Conservation (phyloP, 1,140 invertebrate genomes). For the Rhyzopertha dominica region DNA sequence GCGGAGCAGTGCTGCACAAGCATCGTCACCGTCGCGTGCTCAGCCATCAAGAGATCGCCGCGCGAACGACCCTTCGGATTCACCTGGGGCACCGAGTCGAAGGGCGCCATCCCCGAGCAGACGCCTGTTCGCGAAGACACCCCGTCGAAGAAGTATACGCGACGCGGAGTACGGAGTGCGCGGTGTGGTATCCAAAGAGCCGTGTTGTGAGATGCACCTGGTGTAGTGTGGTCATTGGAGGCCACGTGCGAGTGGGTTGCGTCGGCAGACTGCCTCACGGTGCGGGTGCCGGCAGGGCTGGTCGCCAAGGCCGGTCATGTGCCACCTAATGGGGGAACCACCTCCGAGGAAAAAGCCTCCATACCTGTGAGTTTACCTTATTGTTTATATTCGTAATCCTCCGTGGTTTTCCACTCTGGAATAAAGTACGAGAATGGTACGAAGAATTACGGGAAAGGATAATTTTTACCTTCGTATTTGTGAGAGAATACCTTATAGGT, state of each 20-base stretch:
- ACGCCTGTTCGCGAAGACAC: slow-evolving; percentile 2
- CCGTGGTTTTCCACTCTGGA: no score
- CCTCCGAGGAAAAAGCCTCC: slow-evolving; percentile 46
- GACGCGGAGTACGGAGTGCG: slow-evolving; percentile 13
- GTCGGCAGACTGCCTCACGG: slow-evolving; percentile 41
- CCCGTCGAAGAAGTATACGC: not conserved
- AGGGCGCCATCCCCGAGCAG: not conserved
- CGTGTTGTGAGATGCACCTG: slow-evolving; percentile 27
- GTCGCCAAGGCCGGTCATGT: slow-evolving; percentile 46
- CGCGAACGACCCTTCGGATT: slow-evolving; percentile 20
- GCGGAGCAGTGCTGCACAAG: slow-evolving; percentile 43
- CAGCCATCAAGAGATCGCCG: slow-evolving; percentile 32
- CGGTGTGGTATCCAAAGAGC: slow-evolving; percentile 16
- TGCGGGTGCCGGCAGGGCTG: slow-evolving; percentile 45
- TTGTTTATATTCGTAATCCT: no score
- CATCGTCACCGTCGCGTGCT: slow-evolving; percentile 42
- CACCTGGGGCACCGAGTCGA: not conserved
- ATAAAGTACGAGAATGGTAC: no score
- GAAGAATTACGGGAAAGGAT: no score
- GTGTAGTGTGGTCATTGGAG: slow-evolving; percentile 25
- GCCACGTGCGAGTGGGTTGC: slow-evolving; percentile 40
- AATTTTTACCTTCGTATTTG: no score
- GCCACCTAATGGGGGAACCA: slow-evolving; percentile 44
- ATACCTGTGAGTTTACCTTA: slow-evolving; percentile 42
- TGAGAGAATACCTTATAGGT: no score